phyloP scores from a whole-genome alignment of 1,140 invertebrate species.

The Macrobrachium rosenbergii region DNA sequence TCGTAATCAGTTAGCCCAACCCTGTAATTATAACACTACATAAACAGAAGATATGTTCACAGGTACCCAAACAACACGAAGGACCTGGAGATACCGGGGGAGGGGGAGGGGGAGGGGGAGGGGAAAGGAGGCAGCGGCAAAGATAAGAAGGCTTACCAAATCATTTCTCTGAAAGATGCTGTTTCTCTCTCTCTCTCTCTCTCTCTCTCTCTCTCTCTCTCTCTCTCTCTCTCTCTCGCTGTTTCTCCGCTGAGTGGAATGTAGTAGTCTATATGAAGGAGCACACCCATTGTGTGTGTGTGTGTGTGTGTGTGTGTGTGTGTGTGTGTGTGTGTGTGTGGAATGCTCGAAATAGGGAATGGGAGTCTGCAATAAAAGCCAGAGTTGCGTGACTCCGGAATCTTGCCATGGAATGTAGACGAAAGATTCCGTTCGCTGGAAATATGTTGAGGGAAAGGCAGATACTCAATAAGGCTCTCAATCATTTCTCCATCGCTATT shows the following conservation, averaged over 20 bases:
- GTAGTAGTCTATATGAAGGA: conserved; percentile 52
- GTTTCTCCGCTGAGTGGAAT: not conserved
- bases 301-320: too few relatives aligned
- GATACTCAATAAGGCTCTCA: conserved; percentile 7
- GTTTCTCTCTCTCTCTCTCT: conserved; percentile 2
- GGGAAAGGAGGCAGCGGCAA: too few relatives aligned
- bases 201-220: conserved; percentile 19
- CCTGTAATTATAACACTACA: conserved; percentile 44
- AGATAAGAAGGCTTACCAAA: too few relatives aligned
- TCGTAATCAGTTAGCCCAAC: conserved; percentile 21
- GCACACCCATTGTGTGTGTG: not conserved
- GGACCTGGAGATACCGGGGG: not conserved
- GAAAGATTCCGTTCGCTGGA: conserved; percentile 31
- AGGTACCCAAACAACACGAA: not conserved
- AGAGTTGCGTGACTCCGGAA: conserved; percentile 53
- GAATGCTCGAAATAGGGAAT: conserved; percentile 61
- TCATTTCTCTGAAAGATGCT: too few relatives aligned
- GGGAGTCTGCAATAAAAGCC: conserved; percentile 61
- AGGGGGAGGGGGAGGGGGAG: not conserved
- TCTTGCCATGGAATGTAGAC: conserved; percentile 43
- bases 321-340: conserved; percentile 30
- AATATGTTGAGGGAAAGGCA: conserved; percentile 11
- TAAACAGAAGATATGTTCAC: conserved; percentile 2
- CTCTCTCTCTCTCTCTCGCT: conserved; percentile 21
- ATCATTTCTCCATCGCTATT: not conserved